A percentile compares a stretch with the other conserved stretches of the same genome.
Conservation (phyloP, 2,113 vertebrate genomes). For the Notiomystis cincta region DNA sequence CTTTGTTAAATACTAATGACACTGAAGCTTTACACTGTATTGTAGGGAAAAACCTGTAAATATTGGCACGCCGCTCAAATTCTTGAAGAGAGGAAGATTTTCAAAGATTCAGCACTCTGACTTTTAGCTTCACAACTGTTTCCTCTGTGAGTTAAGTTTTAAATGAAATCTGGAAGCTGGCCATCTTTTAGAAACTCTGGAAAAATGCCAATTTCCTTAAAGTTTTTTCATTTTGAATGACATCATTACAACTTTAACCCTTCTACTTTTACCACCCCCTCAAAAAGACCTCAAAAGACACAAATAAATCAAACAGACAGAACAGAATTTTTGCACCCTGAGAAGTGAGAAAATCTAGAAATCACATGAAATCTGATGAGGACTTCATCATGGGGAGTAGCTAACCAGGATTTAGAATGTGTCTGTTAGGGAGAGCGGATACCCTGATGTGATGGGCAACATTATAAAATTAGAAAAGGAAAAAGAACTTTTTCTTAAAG, state of each 20-base stretch:
- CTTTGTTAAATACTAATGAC: neutral
- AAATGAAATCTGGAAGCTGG: constrained; percentile 41
- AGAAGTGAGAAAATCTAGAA: constrained; percentile 48
- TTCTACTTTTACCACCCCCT: constrained; percentile 41
- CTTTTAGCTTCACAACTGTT: constrained; percentile 25
- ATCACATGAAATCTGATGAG: neutral
- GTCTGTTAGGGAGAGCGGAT: neutral
- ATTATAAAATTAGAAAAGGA: neutral
- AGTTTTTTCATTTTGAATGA: constrained; percentile 4
- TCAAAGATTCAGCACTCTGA: neutral
- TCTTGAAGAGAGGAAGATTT: neutral
- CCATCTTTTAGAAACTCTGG: constrained; percentile 38
- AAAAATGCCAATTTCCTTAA: neutral
- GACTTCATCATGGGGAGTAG: neutral
- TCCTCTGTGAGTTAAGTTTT: constrained; percentile 34
- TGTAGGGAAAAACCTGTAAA: neutral
- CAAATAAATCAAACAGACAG: constrained; percentile 2
- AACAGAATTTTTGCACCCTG: constrained; percentile 38
- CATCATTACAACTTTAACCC: constrained; percentile 34
- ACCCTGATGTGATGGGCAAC: neutral
- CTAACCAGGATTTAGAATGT: neutral
- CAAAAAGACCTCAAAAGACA: constrained; percentile 32
- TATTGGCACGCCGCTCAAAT: neutral
- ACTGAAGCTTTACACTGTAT: neutral
- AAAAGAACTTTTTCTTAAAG: neutral